A percentile compares a stretch with the other conserved stretches of the same genome.
Evolutionary conservation across 1,140 invertebrate species (phyloP).

Genomic region (Heliconius nattereri): DNA sequence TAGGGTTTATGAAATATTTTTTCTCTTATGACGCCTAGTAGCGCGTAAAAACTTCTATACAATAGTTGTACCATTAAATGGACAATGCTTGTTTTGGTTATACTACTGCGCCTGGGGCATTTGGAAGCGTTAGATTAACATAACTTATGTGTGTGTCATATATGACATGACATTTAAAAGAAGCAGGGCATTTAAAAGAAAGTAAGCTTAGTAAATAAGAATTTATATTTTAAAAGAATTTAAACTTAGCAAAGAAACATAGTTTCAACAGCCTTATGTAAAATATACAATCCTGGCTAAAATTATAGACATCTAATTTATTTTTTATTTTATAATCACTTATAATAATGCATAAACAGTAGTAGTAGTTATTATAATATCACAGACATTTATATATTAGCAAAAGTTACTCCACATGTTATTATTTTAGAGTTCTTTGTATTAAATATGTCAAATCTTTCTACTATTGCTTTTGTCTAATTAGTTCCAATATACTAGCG

Average conservation of each 20-base stretch:
- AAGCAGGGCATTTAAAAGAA: too few relatives aligned
- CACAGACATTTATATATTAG: too few relatives aligned
- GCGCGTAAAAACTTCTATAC: not conserved
- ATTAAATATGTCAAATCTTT: not conserved
- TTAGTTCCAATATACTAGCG: not conserved
- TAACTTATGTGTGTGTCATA: not conserved
- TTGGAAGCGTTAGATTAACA: not conserved
- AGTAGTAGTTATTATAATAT: not conserved
- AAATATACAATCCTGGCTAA: too few relatives aligned
- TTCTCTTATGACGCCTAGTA: not conserved
- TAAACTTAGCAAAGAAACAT: too few relatives aligned
- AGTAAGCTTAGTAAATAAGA: too few relatives aligned
- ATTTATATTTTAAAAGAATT: too few relatives aligned
- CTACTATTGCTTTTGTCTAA: not conserved
- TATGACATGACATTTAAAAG: too few relatives aligned
- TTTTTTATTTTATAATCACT: not conserved
- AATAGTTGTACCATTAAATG: not conserved
- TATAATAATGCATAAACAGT: not conserved
- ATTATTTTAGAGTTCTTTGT: not conserved
- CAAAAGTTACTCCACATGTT: too few relatives aligned
- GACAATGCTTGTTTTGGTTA: constrained; percentile 9
- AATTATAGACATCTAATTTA: not conserved
- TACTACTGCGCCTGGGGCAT: not conserved
- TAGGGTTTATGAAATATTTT: not conserved
- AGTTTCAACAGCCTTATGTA: too few relatives aligned